Conservation (phyloP, 2,113 vertebrate genomes). For the Procavia capensis region DNA sequence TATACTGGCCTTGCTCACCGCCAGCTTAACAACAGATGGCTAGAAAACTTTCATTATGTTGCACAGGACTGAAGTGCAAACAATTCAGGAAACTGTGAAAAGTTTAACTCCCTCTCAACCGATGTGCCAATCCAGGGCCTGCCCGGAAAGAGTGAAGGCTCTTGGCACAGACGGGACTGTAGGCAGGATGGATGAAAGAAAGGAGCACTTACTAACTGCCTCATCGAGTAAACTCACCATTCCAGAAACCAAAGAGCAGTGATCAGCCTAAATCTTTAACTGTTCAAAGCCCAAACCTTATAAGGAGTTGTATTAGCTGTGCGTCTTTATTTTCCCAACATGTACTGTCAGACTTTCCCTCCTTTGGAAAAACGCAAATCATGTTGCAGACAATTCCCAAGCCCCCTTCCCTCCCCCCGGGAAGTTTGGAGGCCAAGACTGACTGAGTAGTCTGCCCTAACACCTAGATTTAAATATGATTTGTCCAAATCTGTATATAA, state of each 20-base stretch:
- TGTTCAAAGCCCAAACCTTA: constrained; percentile 72
- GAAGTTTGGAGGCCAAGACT: constrained; percentile 54
- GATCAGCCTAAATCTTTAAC: constrained; percentile 77
- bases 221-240: constrained; percentile 72
- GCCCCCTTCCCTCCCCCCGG: background rate
- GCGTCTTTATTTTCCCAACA: constrained; percentile 50
- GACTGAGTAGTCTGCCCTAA: constrained; percentile 65
- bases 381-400: constrained; percentile 47
- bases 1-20: constrained; percentile 93
- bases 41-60: constrained; percentile 93
- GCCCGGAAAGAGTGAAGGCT: background rate
- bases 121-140: constrained; percentile 51
- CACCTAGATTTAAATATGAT: constrained; percentile 79
- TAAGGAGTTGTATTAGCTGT: constrained; percentile 51
- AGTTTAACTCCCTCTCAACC: constrained; percentile 89
- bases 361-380: constrained; percentile 44
- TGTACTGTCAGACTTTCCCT: constrained; percentile 7
- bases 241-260: constrained; percentile 72
- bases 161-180: background rate
- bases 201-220: constrained; percentile 68
- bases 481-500: constrained; percentile 86
- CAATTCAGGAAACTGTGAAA: constrained; percentile 89
- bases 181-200: constrained; percentile 69
- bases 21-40: constrained; percentile 98
- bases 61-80: constrained; percentile 89